Percentiles rank a stretch among this genome's conserved stretches.
These are phyloP conservation scores for Nestor notabilis DNA, from an alignment of 2,113 vertebrate species.

Conservation along the genomic window DNA sequence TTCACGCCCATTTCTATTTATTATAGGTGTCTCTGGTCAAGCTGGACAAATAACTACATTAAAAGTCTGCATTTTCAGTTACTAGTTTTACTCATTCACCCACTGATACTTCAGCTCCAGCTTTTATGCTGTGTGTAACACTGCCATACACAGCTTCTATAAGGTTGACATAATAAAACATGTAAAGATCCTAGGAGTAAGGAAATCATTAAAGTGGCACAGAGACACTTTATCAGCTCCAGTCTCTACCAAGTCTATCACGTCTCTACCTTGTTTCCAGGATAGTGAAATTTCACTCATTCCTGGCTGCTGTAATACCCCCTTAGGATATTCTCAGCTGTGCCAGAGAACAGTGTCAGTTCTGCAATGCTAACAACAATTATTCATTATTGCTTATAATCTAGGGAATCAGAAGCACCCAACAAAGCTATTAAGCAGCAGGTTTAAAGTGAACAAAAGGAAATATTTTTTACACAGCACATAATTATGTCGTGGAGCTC, in stretches of 20 bases:
- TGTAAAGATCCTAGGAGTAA: neutral
- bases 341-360: slow-evolving; percentile 3
- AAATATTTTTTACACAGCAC: slow-evolving; percentile 42
- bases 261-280: neutral
- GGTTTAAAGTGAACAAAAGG: slow-evolving; percentile 41
- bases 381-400: slow-evolving; percentile 8
- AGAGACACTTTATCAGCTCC: neutral
- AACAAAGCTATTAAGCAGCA: slow-evolving; percentile 33
- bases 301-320: neutral
- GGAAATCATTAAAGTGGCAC: neutral
- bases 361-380: neutral
- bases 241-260: neutral
- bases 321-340: neutral
- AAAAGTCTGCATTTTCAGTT: neutral
- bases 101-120: neutral
- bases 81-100: neutral
- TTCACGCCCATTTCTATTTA: neutral
- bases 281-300: neutral
- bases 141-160: neutral
- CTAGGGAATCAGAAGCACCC: neutral
- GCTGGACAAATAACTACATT: neutral
- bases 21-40: neutral
- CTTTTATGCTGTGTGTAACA: neutral
- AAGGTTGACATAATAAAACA: neutral
- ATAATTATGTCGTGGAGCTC: neutral